Evolutionary conservation across 2,113 vertebrate species (phyloP), one percentile per base, ranked within the genome.

Genomic region (Panthera uncia): DNA sequence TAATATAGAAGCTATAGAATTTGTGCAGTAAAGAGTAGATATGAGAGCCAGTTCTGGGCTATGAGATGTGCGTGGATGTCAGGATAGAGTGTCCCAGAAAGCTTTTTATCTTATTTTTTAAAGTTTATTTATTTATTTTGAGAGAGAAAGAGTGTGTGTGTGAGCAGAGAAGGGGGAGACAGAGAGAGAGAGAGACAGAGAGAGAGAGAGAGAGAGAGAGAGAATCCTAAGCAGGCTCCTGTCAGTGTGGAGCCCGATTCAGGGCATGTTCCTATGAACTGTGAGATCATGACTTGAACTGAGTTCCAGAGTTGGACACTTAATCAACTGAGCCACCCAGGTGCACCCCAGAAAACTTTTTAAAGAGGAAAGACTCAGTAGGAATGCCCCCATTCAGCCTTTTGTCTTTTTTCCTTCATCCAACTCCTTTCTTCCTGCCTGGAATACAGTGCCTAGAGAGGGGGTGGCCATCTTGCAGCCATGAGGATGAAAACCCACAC

Each of bases 11-110:
- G 8, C 36, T n/a, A 5, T 25, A 41, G 31, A 38, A 16, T 69
- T 18, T 48, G 25, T 8, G 18, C 19, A 29, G 36, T 31, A 25
- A 66, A 89, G 10, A 29, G 18, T 4, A 4, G 10, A 50, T n/a
- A 1, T 23, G 48, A 65, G 31, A 79, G 45, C 36, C 11, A 15
- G 4, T 7, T 33, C 31, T 65, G 65, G 19, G 15, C 48, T 27
- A 0, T 19, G 63, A 48, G 13, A 4, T 3, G 4, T 1, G 29
- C 61, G 21, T 23, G 33, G 4, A 29, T 84, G 6, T 27, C 10
- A 33, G 13, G 19, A 38, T 25, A 33, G 31, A 52, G 15, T 18
- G 16, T 7, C 36, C 7, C n/a, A 55, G 57, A n/a, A 85, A 90
- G 86, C 4, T 36, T 65, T 66, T 57, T 13, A 61, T 65, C 61